Percentiles rank a stretch among this genome's conserved stretches.
Conservation (phyloP, 2,888 invertebrate genomes). For the Trichacis sp. region DNA sequence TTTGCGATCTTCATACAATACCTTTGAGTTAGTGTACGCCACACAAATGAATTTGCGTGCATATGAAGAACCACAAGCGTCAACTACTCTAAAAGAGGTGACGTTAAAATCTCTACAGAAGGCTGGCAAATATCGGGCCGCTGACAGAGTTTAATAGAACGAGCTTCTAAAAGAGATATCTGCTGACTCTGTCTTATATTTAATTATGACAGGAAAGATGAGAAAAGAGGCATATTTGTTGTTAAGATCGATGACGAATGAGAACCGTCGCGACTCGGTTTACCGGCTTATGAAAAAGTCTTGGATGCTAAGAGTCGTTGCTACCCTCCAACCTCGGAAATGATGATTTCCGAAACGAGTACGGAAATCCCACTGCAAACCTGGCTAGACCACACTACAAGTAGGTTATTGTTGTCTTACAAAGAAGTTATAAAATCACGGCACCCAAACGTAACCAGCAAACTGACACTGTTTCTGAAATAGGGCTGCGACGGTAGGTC, state of each 20-base stretch:
- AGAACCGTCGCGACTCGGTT: constrained; percentile 8
- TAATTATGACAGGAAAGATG: constrained; percentile 8
- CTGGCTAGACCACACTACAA: constrained; percentile 2
- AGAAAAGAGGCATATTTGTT: constrained; percentile 4
- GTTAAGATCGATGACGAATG: constrained; percentile 6
- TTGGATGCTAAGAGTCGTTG: constrained; percentile 15
- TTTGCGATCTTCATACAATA: background rate
- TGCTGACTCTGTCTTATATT: constrained; percentile 4
- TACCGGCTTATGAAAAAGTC: constrained; percentile 12
- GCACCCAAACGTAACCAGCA: background rate
- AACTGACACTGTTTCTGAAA: background rate
- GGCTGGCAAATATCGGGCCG: constrained; percentile 1
- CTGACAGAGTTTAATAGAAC: too few species aligned
- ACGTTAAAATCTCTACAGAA: background rate
- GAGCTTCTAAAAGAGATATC: constrained; percentile 7
- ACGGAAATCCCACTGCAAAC: constrained; percentile 16
- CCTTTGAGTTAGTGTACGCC: constrained; percentile 6
- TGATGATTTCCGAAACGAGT: constrained; percentile 13
- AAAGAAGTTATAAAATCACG: background rate
- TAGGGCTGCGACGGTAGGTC: constrained; percentile 7
- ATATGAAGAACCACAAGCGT: background rate
- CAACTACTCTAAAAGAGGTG: constrained; percentile 8
- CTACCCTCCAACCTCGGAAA: constrained; percentile 11
- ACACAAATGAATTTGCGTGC: constrained; percentile 15
- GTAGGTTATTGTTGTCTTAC: background rate